Base-by-base conservation (phyloP, 1,140 invertebrate species). In the Cepaea nemoralis region DNA sequence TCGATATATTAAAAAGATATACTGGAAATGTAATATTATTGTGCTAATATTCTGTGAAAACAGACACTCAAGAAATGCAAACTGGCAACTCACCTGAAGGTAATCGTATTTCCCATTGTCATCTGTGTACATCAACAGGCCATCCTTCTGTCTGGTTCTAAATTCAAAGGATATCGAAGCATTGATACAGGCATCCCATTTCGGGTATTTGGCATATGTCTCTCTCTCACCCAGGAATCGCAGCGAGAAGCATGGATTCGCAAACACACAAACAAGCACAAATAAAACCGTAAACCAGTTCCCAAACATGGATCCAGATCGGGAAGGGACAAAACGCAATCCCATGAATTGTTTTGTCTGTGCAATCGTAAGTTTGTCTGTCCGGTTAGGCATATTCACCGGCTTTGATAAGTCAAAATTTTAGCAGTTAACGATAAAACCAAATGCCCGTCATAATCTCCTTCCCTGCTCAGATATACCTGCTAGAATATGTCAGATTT, bases 131-230 rank as follows among this genome's bases (percentile, higher is more conserved):
- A 89, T 85, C 31, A 91, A 81, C 31, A 90, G 40, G 0, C 83
- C 87, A 5, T 86, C 76, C 0, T 33, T 19, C 45, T 73, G 33
- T 8, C 55, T 79, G 5, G 89, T 90, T 67, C 85, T 87, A 84
- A 91, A 91, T 35, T 90, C 89, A 76, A 91, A 91, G 76, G 82
- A 86, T 31, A 91, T 77, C 12, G 88, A 86, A 12, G 88, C 85
- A 82, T 90, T 90, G 27, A 77, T 82, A 78, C 90, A 91, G 8
- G 88, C 88, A 77, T 90, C 83, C 90, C 90, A 91, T 80, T 85
- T 87, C 33, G 90, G 88, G 82, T 83, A 91, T 48, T 81, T 85
- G 27, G 89, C 88, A 81, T 85, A 90, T 1, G 85, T 85, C 37
- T 80, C 82, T 2, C 48, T 37, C 16, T 76, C 75, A 37, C 86